Base-by-base conservation (phyloP, 2,797 vertebrate species). In the Meda fulgida region DNA sequence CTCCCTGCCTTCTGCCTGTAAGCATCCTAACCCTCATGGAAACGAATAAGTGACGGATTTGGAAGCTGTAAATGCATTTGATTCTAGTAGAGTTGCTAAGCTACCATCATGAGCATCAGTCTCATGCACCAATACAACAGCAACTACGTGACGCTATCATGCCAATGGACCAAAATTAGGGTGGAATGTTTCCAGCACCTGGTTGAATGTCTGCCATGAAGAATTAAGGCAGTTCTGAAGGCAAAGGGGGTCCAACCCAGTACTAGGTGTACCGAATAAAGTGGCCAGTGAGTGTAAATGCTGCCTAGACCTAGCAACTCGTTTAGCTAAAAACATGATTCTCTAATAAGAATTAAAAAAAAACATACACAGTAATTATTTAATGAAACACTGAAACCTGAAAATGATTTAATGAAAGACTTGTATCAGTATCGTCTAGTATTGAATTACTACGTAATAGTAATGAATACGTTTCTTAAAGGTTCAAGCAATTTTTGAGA, bases 71-170 rank as follows among this genome's bases (percentile, higher is more conserved):
- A 60, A 60, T 9, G 55, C 55, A 40, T 29, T 65, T 78, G 23
- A 60, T 60, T 78, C 36, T n/a, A 29, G 75, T 8, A n/a, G 21
- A 76, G 73, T 76, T 76, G 31, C 31, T 76, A 36, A 76, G 51
- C 48, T 76, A 76, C 48, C 10, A 55, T 23, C 72, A 65, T 65
- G 29, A 31, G 63, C 14, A 31, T 19, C 29, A 3, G 3, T 31
- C 16, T 18, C 26, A 65, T 18, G 60, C 60, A 31, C 60, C 2
- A 31, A 65, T 31, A 31, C 29, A 65, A 29, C 6, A 65, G 29
- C 16, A 65, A 65, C 29, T 65, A 6, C 7, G 1, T 31, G 14
- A 65, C 18, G 29, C 14, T 31, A 18, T 31, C 63, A 4, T 18
- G 16, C 31, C 29, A 31, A 65, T 31, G 29, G 63, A 65, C 11